These are phyloP conservation scores for Mobula hypostoma DNA, from an alignment of 2,113 vertebrate genomes.

Conservation along the genomic window DNA sequence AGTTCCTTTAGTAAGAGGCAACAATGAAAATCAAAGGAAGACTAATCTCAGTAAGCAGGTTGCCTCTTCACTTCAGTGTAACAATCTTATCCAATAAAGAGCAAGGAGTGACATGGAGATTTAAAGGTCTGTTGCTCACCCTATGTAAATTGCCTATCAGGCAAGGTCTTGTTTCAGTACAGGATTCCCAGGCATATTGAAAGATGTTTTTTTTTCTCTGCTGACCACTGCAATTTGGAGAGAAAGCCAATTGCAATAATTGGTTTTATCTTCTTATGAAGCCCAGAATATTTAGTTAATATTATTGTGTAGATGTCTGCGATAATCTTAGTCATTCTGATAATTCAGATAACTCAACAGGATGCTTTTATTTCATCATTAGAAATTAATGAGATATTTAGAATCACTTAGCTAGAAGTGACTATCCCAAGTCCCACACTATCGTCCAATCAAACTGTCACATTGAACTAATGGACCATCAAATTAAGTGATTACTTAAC, in stretches of 20 bases:
- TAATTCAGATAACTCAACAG: background rate
- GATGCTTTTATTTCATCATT: background rate
- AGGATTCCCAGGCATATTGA: background rate
- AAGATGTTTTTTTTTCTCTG: background rate
- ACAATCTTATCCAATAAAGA: background rate
- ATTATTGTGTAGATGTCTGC: background rate
- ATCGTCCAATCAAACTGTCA: no score
- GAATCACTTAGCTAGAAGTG: background rate
- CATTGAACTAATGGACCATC: no score
- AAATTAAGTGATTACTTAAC: no score
- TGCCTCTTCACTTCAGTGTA: background rate
- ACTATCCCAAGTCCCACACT: no score
- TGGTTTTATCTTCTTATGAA: background rate
- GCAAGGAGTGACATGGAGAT: background rate
- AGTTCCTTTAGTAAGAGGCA: background rate
- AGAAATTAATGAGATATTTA: background rate
- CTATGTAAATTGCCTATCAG: background rate
- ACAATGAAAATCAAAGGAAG: background rate
- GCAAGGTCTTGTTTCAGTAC: background rate
- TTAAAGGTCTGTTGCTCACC: background rate
- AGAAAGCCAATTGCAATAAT: background rate
- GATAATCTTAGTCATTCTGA: background rate
- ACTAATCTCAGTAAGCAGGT: background rate
- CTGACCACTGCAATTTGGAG: background rate
- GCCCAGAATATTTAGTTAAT: background rate